Conservation (phyloP, 1,140 invertebrate species). For the Rhyzopertha dominica region DNA sequence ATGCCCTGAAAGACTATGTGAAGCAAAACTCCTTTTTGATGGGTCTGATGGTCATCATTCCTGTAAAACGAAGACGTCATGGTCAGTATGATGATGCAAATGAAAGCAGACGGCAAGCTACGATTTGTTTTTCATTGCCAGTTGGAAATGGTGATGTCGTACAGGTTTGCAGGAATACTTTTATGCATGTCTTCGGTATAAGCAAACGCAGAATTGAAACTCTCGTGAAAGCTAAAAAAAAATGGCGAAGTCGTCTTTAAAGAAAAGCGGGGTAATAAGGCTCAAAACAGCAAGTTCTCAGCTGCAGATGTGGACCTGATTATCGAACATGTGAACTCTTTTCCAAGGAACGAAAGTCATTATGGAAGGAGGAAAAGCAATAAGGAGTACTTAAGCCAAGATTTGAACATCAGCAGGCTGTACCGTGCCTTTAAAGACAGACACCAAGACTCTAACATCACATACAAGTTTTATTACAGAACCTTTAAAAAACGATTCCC, state of each 20-base stretch:
- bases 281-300: conserved; percentile 1
- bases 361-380: conserved; percentile 11
- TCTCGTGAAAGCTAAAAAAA: no score
- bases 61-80: no score
- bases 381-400: conserved; percentile 17
- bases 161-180: no score
- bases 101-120: no score
- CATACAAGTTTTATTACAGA: conserved; percentile 11
- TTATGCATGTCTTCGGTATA: no score
- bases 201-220: no score
- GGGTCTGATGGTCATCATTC: no score
- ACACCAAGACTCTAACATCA: conserved; percentile 2
- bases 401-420: conserved; percentile 16
- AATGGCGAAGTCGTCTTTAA: conserved; percentile 8
- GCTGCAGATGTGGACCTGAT: neutral
- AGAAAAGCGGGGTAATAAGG: conserved; percentile 1
- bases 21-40: no score
- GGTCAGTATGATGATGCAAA: no score
- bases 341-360: conserved; percentile 5
- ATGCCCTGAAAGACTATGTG: no score
- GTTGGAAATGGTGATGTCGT: no score
- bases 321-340: conserved; percentile 4
- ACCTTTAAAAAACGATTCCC: conserved; percentile 10
- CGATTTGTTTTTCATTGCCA: no score
- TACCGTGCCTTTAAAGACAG: conserved; percentile 11